Evolutionary conservation across 2,113 vertebrate species (phyloP).

Genomic region (Cepphus grylle): DNA sequence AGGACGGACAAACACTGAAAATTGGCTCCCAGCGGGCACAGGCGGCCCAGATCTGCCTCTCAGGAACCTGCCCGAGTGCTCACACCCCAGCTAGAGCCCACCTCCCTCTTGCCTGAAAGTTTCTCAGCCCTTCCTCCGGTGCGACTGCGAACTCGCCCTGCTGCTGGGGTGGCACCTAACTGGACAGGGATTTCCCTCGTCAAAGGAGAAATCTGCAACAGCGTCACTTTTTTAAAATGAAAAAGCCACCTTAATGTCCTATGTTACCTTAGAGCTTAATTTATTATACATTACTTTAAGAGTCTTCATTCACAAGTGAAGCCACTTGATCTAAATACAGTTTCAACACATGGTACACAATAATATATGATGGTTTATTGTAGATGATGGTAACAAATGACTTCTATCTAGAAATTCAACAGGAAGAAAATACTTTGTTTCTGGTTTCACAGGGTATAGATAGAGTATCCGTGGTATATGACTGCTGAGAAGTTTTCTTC

Average conservation of each 20-base stretch:
- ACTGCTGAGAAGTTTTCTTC: slow-evolving; percentile 58
- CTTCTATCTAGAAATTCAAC: slow-evolving; percentile 50
- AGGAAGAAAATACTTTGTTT: slow-evolving; percentile 28
- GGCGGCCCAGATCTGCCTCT: neutral
- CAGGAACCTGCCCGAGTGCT: neutral
- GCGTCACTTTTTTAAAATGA: neutral
- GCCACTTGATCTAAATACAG: slow-evolving; percentile 60
- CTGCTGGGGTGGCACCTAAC: neutral
- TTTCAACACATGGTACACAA: slow-evolving; percentile 55
- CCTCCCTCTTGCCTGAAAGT: neutral
- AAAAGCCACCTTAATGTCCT: slow-evolving; percentile 32
- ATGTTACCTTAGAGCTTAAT: slow-evolving; percentile 38
- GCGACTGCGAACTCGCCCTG: neutral
- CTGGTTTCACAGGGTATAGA: slow-evolving; percentile 40
- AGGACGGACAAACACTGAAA: neutral
- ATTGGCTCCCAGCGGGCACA: neutral
- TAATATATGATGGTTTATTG: slow-evolving; percentile 43
- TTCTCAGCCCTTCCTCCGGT: neutral
- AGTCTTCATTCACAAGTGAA: slow-evolving; percentile 64
- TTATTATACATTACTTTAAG: slow-evolving; percentile 46
- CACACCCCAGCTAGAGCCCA: neutral
- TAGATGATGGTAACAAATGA: slow-evolving; percentile 36
- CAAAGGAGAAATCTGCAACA: neutral
- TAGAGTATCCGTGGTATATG: slow-evolving; percentile 12
- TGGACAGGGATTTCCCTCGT: neutral